Evolutionary conservation across 2,888 invertebrate species (phyloP), one percentile per base, ranked within the genome.

Genomic region (Drosophila nr. medialis): DNA sequence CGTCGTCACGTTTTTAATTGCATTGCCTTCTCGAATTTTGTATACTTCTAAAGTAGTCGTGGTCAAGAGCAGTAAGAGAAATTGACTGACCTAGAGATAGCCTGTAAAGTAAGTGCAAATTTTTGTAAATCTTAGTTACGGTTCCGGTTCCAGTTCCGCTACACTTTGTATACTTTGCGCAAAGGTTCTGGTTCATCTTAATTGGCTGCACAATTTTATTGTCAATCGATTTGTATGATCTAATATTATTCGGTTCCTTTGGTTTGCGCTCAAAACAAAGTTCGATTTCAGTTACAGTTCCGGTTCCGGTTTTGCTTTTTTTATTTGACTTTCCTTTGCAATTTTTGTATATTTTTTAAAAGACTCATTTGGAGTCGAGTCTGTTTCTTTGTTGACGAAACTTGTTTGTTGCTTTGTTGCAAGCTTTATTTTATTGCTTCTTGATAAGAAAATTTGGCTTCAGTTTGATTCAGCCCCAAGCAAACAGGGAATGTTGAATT

Each of bases 151-250:
- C 40, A n/a, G 40, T 42, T 21, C 21, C 21, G 40, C 1, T 21
- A n/a, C 40, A 40, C n/a, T 1, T 40, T 38, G 1, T 13, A 2
- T 13, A 13, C 0, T 45, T 45, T 21, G 13, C 7, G 2, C 2
- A 13, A 0, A 0, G 7, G 0, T 38, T 2, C 18, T 3, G 38
- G 8, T 38, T 18, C 7, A 15, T 0, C 13, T 7, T 7, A 13
- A 21, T 45, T 21, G 42, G 1, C 6, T 45, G 3, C 13, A 13
- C 0, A 21, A 45, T 13, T 21, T 45, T 21, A 3, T 7, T 2
- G 7, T 13, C 13, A 4, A 6, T 45, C 1, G 4, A 45, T 0
- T 13, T 21, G 1, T 7, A 13, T 4, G 0, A 45, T 1, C 7
- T 0, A 7, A 6, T 0, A 1, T 7, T 4, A 21, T 4, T 21